Base-by-base conservation (phyloP, 2,113 vertebrate genomes). In the Glaucidium brasilianum region DNA sequence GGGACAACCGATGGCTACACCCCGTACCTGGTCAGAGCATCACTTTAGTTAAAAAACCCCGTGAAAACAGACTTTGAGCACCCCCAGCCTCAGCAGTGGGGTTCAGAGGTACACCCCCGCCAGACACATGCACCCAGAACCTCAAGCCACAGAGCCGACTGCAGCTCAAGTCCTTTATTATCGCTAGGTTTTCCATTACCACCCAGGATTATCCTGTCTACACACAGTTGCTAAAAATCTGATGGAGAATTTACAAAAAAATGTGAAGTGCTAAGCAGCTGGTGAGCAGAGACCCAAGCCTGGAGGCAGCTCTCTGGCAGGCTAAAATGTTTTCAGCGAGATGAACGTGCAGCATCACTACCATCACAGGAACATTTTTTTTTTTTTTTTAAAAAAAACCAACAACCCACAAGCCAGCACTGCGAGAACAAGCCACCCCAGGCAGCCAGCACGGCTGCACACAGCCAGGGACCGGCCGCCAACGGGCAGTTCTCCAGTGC, bases 221-320 rank as follows among this genome's bases (percentile, higher is more conserved):
- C 78, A 23, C 55, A 15, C 37, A 2, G 67, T 1, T 9, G 59
- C 83, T 37, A 10, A 96, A 96, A 95, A 96, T 93, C 96, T 77
- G 82, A 30, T 92, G 90, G 88, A 72, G 94, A 94, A 96, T 95
- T 90, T 3, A 26, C 32, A 19, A 45, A 43, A 52, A 55, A 53
- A 73, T 41, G 62, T 6, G 9, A 20, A 2, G 81, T 2, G 49
- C n/a, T 59, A 10, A 67, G 35, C 52, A 73, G 60, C 67, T 50
- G 5, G 27, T 7, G 43, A 67, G 84, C 68, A 52, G 55, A 55
- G 67, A 39, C 35, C 25, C 10, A 25, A 63, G 79, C 8, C 27
- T 15, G 26, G 73, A 66, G 35, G 68, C 76, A 76, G 59, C 3
- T 9, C 63, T 32, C 15, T 19, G 26, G 30, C 19, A 15, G 62